These are phyloP conservation scores for Acanthococcus lagerstroemiae DNA, from an alignment of 2,888 invertebrate species.

Conservation along the genomic window DNA sequence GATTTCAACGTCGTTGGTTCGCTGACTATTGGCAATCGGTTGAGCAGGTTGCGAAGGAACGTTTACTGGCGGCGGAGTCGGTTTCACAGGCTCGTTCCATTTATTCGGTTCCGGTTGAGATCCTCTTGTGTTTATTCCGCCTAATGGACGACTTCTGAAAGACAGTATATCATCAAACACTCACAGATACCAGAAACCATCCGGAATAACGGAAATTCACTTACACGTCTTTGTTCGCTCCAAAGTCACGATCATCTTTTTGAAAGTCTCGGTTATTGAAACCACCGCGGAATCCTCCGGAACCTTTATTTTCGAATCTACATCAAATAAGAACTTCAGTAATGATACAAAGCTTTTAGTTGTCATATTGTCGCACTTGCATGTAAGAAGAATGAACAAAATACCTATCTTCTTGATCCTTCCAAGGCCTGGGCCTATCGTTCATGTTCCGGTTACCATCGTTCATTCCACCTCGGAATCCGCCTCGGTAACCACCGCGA, in stretches of 20 bases:
- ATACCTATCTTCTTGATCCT: constrained; percentile 5
- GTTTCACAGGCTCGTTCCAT: constrained; percentile 17
- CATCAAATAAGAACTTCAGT: neutral
- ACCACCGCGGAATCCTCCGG: constrained; percentile 7
- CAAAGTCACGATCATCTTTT: constrained; percentile 16
- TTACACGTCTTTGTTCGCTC: constrained; percentile 4
- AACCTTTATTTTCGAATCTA: constrained; percentile 9
- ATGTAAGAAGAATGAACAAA: neutral
- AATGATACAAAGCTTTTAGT: neutral
- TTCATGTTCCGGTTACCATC: neutral
- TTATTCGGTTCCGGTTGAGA: neutral
- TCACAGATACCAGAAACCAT: neutral
- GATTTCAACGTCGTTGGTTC: constrained; percentile 74
- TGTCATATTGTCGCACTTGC: neutral
- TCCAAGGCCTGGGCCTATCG: constrained; percentile 19
- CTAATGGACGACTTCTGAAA: neutral
- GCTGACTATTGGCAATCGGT: neutral
- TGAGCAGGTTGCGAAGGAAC: neutral
- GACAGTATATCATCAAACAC: neutral
- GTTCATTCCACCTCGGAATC: neutral
- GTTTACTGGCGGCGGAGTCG: neutral
- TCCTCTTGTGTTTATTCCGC: neutral
- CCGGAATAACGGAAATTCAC: neutral
- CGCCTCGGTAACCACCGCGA: neutral
- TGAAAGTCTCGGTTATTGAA: neutral